phyloP scores from a whole-genome alignment of 2,113 vertebrate genomes.

The Coptodon bakossiorum region DNA sequence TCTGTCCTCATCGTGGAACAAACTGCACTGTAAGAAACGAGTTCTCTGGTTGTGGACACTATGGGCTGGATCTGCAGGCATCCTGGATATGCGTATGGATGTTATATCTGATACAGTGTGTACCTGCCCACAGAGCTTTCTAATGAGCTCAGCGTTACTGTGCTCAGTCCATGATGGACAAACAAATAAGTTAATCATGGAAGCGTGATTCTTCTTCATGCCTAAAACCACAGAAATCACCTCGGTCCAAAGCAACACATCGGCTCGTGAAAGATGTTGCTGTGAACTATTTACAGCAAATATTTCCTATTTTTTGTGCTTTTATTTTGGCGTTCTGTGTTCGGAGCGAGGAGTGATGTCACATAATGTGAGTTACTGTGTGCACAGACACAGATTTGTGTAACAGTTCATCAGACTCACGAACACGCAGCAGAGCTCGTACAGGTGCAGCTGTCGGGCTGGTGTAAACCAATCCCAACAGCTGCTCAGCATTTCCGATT shows the following conservation, averaged over 20 bases:
- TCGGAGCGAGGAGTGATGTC: background rate
- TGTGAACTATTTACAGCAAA: background rate
- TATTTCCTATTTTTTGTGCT: background rate
- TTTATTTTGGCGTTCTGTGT: background rate
- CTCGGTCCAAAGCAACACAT: background rate
- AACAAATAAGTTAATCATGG: background rate
- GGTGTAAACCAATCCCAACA: background rate
- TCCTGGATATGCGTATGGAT: background rate
- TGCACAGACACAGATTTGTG: background rate
- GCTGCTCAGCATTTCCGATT: background rate
- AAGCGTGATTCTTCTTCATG: accelerated
- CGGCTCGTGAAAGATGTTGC: background rate
- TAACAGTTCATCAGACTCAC: background rate
- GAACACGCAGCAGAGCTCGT: background rate
- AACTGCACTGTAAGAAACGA: background rate
- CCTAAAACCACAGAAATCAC: background rate
- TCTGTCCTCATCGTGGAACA: background rate
- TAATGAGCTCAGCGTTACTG: background rate
- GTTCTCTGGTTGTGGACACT: background rate
- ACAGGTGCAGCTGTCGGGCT: background rate
- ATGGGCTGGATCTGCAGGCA: background rate
- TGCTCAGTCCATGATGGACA: background rate
- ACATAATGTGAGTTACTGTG: background rate
- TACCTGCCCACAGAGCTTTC: background rate
- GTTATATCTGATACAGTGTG: background rate